Base-by-base conservation (phyloP, 2,113 vertebrate species). In the Arothron firmamentum region DNA sequence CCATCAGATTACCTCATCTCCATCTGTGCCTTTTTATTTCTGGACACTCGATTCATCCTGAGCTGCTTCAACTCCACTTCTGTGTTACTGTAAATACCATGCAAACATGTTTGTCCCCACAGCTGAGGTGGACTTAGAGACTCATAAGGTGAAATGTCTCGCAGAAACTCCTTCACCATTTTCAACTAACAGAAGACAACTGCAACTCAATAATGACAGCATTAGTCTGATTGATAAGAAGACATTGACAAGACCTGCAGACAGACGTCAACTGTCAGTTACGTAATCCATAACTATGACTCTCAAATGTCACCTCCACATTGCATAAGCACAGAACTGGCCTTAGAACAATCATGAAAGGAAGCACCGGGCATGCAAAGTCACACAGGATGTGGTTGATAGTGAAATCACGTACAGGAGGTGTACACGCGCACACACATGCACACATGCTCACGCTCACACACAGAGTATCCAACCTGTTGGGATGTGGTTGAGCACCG, bases 401-500 rank as follows among this genome's bases (percentile, higher is more conserved):
- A 82, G 73, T 79, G 65, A 74, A 77, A 83, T 67, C 81, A 83
- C 81, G 71, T 81, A 50, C 41, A 53, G 34, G 34, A 38, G 5
- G 21, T 52, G 56, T 16, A 60, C 46, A 52, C 16, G 55, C 56
- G 43, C 47, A 49, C 41, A 57, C 45, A 58, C 53, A 56, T 49
- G 64, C 53, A 70, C 52, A 62, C 10, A 54, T 15, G 65, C 60
- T 56, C 3, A 60, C 10, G 47, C 5, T 57, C 8, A 62, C 14
- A 70, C 47, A 65, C 19, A 73, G 14, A 52, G 70, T 19, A 48
- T 72, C 82, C 83, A 86, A 91, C 90, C 89, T 88, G 90, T 85
- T 77, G 89, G 87, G 87, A 91, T 91, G 87, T 90, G 88, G 85
- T 92, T 90, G 74, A 90, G 88, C 55, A 81, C 85, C 17, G 89